A percentile compares a stretch with the other conserved stretches of the same genome.
Conservation (phyloP, 2,797 vertebrate genomes). For the Carapus acus region DNA sequence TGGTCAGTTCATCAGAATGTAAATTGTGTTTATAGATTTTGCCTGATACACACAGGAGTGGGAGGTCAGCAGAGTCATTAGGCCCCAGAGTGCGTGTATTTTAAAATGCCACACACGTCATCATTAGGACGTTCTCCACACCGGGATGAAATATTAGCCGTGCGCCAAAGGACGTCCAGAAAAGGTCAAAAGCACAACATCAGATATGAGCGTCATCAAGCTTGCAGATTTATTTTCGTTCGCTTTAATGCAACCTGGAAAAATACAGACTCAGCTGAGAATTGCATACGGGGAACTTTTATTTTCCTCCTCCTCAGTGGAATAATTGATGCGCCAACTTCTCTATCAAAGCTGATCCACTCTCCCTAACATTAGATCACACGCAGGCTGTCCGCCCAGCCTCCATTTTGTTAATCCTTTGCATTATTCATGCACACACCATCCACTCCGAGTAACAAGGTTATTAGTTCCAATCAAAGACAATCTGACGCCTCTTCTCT, state of each 20-base stretch:
- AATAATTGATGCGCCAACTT: background rate
- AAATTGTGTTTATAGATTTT: background rate
- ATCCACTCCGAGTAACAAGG: too few species aligned
- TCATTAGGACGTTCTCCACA: background rate
- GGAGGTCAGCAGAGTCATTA: too few species aligned
- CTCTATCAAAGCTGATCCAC: too few species aligned
- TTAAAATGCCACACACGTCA: background rate
- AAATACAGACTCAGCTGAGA: constrained; percentile 16
- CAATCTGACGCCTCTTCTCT: too few species aligned
- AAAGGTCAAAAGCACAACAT: constrained; percentile 14
- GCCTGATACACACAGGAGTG: background rate
- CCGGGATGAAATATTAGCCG: constrained; percentile 1
- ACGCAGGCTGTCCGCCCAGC: background rate
- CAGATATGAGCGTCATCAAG: constrained; percentile 1
- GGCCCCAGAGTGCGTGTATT: too few species aligned
- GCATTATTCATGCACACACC: too few species aligned
- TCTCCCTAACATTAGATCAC: too few species aligned
- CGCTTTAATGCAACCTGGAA: constrained; percentile 10
- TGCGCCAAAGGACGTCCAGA: background rate
- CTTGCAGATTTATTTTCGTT: constrained; percentile 22
- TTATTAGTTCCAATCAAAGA: too few species aligned
- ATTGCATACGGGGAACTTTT: constrained; percentile 23
- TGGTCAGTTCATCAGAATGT: too few species aligned
- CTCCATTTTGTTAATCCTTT: too few species aligned
- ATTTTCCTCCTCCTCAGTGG: constrained; percentile 11